Evolutionary conservation across 2,888 invertebrate genomes (phyloP), one percentile per base, ranked within the genome.

Genomic region (Molorchus minor): DNA sequence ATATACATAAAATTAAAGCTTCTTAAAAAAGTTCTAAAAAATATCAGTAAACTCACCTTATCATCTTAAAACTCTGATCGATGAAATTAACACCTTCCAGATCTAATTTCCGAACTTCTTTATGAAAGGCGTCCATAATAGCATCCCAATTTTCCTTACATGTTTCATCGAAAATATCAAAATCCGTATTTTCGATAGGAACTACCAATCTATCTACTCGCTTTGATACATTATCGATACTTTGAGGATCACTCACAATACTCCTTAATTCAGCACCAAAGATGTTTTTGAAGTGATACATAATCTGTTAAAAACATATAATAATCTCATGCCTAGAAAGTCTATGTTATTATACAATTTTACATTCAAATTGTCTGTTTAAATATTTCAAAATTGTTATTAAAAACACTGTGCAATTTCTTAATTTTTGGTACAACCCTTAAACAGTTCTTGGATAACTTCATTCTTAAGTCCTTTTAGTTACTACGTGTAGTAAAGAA

Each of bases 101-200:
- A 76, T 96, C 96, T 21, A 96, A 82, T 62, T 83, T 83, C 0
- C 81, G 78, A 0, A 95, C 90, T 73, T 93, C 91, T 16, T 84
- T 85, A 79, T 91, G 87, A 75, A 96, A 94, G 64, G 86, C 86
- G 0, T 84, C 85, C 84, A 94, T 88, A 1, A 94, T 87, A 1
- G 90, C 90, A 62, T 92, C 91, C 96, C 96, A 96, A 74, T 92
- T 91, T 74, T 92, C 91, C 73, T 88, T 89, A 69, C 92, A 90
- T 59, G 88, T 88, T 52, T 87, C 87, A 21, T 86, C 84, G 76
- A 92, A 96, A 8, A 94, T 87, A 75, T 96, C 93, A 77, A 94
- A 96, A 75, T 91, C 91, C 0, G 94, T 86, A 64, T 88, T 86
- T 30, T 89, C 83, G 17, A 93, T 88, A 1, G 93, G 92, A 45